phyloP scores from a whole-genome alignment of 2,888 invertebrate species.

The Ctena decussata region DNA sequence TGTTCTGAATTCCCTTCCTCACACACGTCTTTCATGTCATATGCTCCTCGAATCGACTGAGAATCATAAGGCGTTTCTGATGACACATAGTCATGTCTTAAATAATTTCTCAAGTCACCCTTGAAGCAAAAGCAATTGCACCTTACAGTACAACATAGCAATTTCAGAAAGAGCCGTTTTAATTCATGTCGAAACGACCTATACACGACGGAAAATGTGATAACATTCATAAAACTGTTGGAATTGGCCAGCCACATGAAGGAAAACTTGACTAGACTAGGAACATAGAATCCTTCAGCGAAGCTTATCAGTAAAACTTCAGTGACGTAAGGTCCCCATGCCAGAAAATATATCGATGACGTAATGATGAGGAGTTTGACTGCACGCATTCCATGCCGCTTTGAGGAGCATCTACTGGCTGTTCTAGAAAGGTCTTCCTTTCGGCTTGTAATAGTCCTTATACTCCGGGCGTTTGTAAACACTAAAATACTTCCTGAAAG shows the following conservation, averaged over 20 bases:
- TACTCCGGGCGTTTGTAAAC: slow-evolving; percentile 54
- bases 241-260: slow-evolving; percentile 68
- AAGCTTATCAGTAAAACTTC: slow-evolving; percentile 56
- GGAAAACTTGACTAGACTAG: slow-evolving; percentile 47
- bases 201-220: slow-evolving; percentile 66
- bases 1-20: too few species aligned
- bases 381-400: slow-evolving; percentile 39
- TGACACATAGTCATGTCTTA: too few species aligned
- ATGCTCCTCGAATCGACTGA: too few species aligned
- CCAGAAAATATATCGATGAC: slow-evolving; percentile 62
- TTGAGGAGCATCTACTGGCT: not conserved
- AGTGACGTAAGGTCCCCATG: slow-evolving; percentile 71
- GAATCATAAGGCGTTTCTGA: too few species aligned
- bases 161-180: slow-evolving; percentile 14
- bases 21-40: too few species aligned
- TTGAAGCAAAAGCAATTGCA: too few species aligned
- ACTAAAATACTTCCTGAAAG: slow-evolving; percentile 58
- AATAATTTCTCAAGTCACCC: too few species aligned
- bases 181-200: slow-evolving; percentile 53
- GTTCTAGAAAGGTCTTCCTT: not conserved
- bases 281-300: slow-evolving; percentile 19
- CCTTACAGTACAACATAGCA: not conserved
- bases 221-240: slow-evolving; percentile 71
- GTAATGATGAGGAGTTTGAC: slow-evolving; percentile 63
- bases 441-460: slow-evolving; percentile 26